A percentile compares a stretch with the other conserved stretches of the same genome.
These are phyloP conservation scores for Platyrinchus mystaceus DNA, from an alignment of 2,797 vertebrate species.

Conservation along the genomic window DNA sequence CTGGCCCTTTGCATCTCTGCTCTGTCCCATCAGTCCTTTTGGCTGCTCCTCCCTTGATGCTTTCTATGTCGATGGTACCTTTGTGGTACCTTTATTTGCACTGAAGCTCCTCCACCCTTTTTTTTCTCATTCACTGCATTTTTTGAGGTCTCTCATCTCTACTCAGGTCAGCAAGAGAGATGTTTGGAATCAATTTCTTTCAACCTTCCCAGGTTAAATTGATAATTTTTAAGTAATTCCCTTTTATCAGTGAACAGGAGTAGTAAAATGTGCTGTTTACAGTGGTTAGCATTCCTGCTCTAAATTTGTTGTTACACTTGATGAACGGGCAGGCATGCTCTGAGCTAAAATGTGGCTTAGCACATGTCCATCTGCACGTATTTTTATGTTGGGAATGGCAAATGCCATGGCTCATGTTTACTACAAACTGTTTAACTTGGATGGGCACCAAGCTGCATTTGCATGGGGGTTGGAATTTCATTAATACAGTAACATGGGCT, in stretches of 20 bases:
- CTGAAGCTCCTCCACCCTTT: not conserved
- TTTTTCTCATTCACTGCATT: not conserved
- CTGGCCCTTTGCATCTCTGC: not conserved
- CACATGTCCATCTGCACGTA: not conserved
- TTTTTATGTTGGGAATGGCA: not conserved
- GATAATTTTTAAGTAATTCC: not conserved
- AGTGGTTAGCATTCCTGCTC: not conserved
- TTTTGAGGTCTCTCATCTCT: not conserved
- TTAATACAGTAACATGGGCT: not conserved
- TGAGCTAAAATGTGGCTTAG: not conserved
- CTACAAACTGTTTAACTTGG: constrained; percentile 5
- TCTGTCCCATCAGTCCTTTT: accelerated
- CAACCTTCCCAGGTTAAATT: not conserved
- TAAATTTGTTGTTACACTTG: not conserved
- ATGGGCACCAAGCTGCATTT: not conserved
- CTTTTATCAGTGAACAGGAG: not conserved
- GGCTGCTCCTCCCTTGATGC: not conserved
- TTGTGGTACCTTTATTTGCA: not conserved
- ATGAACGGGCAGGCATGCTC: not conserved
- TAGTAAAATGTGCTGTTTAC: not conserved
- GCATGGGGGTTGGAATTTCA: not conserved
- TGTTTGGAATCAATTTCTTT: not conserved
- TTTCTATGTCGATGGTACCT: accelerated
- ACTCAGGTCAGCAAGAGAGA: not conserved
- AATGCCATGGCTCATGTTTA: not conserved